A percentile compares a stretch with the other conserved stretches of the same genome.
Evolutionary conservation across 2,888 invertebrate genomes (phyloP).

Genomic region (Rapana venosa): DNA sequence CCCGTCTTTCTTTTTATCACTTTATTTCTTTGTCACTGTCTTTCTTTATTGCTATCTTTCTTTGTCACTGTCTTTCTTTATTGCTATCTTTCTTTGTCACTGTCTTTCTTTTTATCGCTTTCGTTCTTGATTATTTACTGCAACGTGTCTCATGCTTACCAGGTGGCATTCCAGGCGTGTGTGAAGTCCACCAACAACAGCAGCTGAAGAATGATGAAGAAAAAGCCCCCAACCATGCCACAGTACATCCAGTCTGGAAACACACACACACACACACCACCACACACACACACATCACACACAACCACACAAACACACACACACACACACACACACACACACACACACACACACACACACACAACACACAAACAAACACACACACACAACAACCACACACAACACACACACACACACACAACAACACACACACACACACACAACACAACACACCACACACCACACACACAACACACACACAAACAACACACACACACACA

Average conservation of each 20-base stretch:
- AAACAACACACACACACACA: neutral
- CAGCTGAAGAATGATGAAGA: slow-evolving; percentile 79
- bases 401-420: neutral
- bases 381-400: neutral
- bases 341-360: neutral
- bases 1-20: too few relatives aligned
- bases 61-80: too few relatives aligned
- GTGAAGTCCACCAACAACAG: slow-evolving; percentile 79
- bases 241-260: slow-evolving; percentile 79
- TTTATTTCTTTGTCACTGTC: too few relatives aligned
- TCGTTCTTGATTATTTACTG: neutral
- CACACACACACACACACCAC: neutral
- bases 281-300: neutral
- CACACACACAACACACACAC: neutral
- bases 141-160: slow-evolving; percentile 65
- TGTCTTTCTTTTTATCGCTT: too few relatives aligned
- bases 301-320: neutral
- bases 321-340: slow-evolving; percentile 18
- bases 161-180: slow-evolving; percentile 78
- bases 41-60: too few relatives aligned
- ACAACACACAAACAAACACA: neutral
- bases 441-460: neutral
- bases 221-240: slow-evolving; percentile 78
- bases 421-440: neutral
- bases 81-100: too few relatives aligned